These are phyloP conservation scores for Acropternis orthonyx DNA, from an alignment of 2,797 vertebrate genomes.

Conservation along the genomic window DNA sequence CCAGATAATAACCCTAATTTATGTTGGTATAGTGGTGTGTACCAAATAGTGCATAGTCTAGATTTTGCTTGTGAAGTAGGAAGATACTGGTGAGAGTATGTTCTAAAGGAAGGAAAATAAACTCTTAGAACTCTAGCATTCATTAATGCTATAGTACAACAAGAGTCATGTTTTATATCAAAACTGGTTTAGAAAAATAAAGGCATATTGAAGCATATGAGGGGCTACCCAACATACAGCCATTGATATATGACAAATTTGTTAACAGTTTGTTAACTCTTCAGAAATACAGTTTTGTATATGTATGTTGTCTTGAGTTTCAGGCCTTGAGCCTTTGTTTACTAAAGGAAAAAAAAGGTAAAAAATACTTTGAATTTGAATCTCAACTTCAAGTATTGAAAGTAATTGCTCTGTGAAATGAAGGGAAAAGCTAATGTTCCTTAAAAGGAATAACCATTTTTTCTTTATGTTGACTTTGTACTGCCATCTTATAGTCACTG, in stretches of 20 bases:
- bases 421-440: not conserved
- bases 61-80: not conserved
- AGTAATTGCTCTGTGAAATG: not conserved
- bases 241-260: not conserved
- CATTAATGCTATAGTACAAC: not conserved
- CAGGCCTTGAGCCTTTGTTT: not conserved
- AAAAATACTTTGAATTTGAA: not conserved
- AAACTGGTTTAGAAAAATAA: not conserved
- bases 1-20: not conserved
- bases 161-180: not conserved
- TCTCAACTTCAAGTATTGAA: not conserved
- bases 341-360: accelerated
- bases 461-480: not conserved
- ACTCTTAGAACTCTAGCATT: not conserved
- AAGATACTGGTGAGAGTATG: not conserved
- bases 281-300: not conserved
- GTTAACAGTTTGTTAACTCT: not conserved
- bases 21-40: not conserved
- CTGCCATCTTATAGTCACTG: not conserved
- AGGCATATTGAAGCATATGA: not conserved
- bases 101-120: not conserved
- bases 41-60: not conserved
- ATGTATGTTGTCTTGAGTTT: not conserved
- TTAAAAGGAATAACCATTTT: not conserved
- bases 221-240: not conserved